Evolutionary conservation across 2,888 invertebrate genomes (phyloP).

Genomic region (Argyresthia goedartella): DNA sequence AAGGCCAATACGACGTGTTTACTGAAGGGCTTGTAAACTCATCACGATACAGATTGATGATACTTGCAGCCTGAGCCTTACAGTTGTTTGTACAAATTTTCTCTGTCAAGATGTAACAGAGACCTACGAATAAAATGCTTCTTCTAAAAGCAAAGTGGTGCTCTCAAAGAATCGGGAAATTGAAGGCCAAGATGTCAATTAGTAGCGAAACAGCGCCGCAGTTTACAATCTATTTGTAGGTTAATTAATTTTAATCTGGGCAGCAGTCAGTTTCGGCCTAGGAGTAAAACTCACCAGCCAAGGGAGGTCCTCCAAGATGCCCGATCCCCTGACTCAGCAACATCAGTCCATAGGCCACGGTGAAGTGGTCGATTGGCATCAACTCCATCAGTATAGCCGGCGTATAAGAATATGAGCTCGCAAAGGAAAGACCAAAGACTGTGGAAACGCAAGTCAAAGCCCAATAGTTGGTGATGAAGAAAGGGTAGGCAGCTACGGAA

Average conservation of each 20-base stretch:
- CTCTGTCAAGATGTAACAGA: too few relatives aligned
- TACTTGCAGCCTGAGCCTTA: too few relatives aligned
- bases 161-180: too few relatives aligned
- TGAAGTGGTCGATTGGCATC: conserved; percentile 91
- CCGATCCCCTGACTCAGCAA: conserved; percentile 93
- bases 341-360: conserved; percentile 91
- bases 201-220: too few relatives aligned
- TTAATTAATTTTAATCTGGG: background rate
- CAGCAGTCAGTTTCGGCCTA: background rate
- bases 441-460: conserved; percentile 63
- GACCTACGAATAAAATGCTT: too few relatives aligned
- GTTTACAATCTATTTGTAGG: background rate
- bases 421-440: conserved; percentile 89
- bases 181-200: too few relatives aligned
- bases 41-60: too few relatives aligned
- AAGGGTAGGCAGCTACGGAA: conserved; percentile 71
- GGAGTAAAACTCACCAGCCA: conserved; percentile 76
- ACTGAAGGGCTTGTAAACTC: too few relatives aligned
- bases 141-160: too few relatives aligned
- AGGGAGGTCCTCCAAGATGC: conserved; percentile 91
- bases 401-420: conserved; percentile 91
- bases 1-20: too few relatives aligned
- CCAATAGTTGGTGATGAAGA: conserved; percentile 62
- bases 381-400: conserved; percentile 91
- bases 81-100: too few relatives aligned